Percentiles rank a stretch among this genome's conserved stretches.
These are phyloP conservation scores for Cetoscarus ocellatus DNA, from an alignment of 2,797 vertebrate genomes.

Conservation along the genomic window DNA sequence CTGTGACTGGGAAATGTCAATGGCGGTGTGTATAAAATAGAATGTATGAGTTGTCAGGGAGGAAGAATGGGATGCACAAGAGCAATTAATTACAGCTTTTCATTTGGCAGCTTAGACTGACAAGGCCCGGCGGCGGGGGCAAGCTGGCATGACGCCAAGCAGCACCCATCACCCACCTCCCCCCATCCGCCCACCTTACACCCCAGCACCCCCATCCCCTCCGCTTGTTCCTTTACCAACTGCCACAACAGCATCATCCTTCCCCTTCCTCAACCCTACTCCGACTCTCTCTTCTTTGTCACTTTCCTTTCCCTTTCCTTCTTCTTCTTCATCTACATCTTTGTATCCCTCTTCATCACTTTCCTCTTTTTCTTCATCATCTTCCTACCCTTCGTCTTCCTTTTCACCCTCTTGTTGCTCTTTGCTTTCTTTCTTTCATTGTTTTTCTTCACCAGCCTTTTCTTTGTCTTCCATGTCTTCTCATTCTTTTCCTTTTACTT, in stretches of 20 bases:
- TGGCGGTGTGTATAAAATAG: slow-evolving; percentile 90
- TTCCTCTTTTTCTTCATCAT: slow-evolving; percentile 3
- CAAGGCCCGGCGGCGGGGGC: slow-evolving; percentile 78
- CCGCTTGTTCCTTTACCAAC: slow-evolving; percentile 61
- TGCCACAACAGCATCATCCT: slow-evolving; percentile 46
- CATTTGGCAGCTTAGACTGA: slow-evolving; percentile 86
- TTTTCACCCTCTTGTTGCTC: too few relatives aligned
- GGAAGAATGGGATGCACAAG: slow-evolving; percentile 87
- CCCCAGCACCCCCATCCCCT: slow-evolving; percentile 20
- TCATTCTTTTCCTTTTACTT: too few relatives aligned
- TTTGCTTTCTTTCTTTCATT: too few relatives aligned
- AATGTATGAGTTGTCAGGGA: slow-evolving; percentile 86
- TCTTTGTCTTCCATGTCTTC: too few relatives aligned
- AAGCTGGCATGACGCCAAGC: slow-evolving; percentile 81
- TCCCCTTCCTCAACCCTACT: slow-evolving; percentile 28
- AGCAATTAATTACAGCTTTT: slow-evolving; percentile 95
- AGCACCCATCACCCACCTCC: slow-evolving; percentile 63
- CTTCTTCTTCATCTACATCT: slow-evolving; percentile 33
- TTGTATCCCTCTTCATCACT: too few relatives aligned
- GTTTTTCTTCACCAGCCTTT: too few relatives aligned
- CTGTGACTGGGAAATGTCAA: slow-evolving; percentile 93
- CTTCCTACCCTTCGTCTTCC: slow-evolving; percentile 4
- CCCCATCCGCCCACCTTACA: slow-evolving; percentile 38
- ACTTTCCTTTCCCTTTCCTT: slow-evolving; percentile 20
- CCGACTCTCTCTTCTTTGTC: slow-evolving; percentile 14